A percentile compares a stretch with the other conserved stretches of the same genome.
Conservation (phyloP, 2,797 vertebrate genomes). For the Luscinia megarhynchos region DNA sequence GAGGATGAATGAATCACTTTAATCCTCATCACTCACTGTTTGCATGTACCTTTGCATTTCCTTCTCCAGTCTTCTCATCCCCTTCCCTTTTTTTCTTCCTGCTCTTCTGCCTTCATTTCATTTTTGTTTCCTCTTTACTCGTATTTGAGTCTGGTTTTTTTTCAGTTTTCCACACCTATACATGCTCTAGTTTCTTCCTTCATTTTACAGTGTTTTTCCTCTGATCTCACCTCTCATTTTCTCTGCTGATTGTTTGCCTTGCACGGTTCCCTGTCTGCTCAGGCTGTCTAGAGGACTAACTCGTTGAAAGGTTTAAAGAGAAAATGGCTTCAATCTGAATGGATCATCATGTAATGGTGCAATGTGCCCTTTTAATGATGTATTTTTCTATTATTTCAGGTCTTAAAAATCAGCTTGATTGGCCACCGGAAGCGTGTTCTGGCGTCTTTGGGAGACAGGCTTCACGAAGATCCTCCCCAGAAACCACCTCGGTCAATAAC, state of each 20-base stretch:
- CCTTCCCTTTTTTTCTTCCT: not conserved
- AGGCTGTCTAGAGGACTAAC: not conserved
- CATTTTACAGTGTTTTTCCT: not conserved
- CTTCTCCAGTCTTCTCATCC: not conserved
- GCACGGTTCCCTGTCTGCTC: not conserved
- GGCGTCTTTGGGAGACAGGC: conserved; percentile 93
- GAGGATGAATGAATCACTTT: not conserved
- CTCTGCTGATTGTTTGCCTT: not conserved
- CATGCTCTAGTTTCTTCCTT: not conserved
- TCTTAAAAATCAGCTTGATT: conserved; percentile 94
- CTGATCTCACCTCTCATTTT: not conserved
- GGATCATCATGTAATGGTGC: not conserved
- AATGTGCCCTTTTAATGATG: not conserved
- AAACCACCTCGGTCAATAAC: conserved; percentile 98
- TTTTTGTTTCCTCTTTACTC: not conserved
- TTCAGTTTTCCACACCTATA: not conserved
- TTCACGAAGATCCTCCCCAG: conserved; percentile 96
- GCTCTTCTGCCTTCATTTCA: not conserved
- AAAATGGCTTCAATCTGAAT: not conserved
- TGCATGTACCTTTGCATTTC: not conserved
- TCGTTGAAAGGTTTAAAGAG: not conserved
- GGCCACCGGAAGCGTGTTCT: conserved; percentile 96
- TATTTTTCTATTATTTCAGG: conserved; percentile 76
- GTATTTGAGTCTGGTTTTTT: not conserved
- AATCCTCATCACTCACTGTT: not conserved